Percentiles rank a stretch among this genome's conserved stretches.
Conservation (phyloP, 2,113 vertebrate genomes). For the Electrona antarctica region DNA sequence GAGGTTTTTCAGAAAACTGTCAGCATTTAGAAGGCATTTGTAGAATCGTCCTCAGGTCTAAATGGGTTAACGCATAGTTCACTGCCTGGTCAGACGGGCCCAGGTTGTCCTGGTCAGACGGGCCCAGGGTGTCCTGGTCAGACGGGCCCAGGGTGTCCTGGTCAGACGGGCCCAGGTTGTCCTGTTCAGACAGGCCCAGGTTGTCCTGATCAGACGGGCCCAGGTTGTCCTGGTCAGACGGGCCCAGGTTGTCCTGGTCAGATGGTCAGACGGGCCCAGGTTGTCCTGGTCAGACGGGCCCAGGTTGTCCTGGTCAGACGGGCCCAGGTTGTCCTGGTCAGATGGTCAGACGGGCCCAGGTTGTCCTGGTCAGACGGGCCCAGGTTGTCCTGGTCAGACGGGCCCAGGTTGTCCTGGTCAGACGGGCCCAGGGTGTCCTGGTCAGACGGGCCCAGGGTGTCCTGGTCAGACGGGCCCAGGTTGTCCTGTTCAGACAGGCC, state of each 20-base stretch:
- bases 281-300: constrained; percentile 73
- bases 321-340: constrained; percentile 71
- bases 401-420: constrained; percentile 71
- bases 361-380: constrained; percentile 73
- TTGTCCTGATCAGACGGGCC: too few relatives aligned
- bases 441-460: constrained; percentile 72
- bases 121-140: constrained; percentile 71
- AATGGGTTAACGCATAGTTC: too few relatives aligned
- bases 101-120: constrained; percentile 71
- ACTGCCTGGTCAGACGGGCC: constrained; percentile 41
- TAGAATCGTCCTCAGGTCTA: too few relatives aligned
- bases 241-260: constrained; percentile 71
- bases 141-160: constrained; percentile 72
- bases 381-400: constrained; percentile 71
- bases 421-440: constrained; percentile 72
- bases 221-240: constrained; percentile 71
- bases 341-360: constrained; percentile 70
- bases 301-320: constrained; percentile 71
- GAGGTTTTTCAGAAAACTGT: too few relatives aligned
- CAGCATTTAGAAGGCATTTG: too few relatives aligned
- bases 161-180: constrained; percentile 72
- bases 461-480: constrained; percentile 68
- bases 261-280: constrained; percentile 70
- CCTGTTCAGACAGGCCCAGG: too few relatives aligned
- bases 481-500: too few relatives aligned